These are phyloP conservation scores for Aphrocallistes beatrix DNA, from an alignment of 37 sponge, comb jelly and placozoan genomes.

Conservation along the genomic window DNA sequence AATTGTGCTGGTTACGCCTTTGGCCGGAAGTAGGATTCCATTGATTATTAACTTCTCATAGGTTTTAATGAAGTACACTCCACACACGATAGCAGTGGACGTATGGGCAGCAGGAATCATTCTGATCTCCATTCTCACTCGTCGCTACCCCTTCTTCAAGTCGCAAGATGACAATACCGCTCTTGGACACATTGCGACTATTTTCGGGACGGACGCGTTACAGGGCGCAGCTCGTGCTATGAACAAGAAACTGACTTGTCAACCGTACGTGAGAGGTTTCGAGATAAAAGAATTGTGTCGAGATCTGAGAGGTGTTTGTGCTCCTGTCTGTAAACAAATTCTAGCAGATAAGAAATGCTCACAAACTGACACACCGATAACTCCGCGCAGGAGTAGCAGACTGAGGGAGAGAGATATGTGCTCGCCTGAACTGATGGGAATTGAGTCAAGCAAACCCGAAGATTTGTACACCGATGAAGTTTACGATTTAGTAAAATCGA, in stretches of 20 bases:
- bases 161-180: conserved; percentile 85
- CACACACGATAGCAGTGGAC: conserved; percentile 45
- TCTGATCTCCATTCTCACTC: conserved; percentile 69
- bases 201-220: conserved; percentile 34
- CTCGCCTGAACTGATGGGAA: background rate
- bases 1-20: too few species aligned
- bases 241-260: conserved; percentile 18
- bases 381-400: background rate
- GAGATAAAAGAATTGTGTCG: conserved; percentile 16
- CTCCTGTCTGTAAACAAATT: background rate
- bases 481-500: background rate
- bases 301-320: conserved; percentile 20
- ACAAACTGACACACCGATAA: background rate
- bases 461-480: background rate
- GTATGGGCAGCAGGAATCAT: conserved; percentile 81
- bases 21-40: too few species aligned
- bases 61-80: conserved; percentile 10
- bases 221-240: conserved; percentile 24
- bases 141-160: conserved; percentile 88
- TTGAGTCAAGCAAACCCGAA: background rate
- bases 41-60: too few species aligned
- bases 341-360: background rate
- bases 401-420: background rate
- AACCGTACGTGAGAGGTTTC: conserved; percentile 21
- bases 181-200: conserved; percentile 56